phyloP scores from a whole-genome alignment of 2,888 invertebrate genomes.

The Scaptodrosophila latifasciaeformis region DNA sequence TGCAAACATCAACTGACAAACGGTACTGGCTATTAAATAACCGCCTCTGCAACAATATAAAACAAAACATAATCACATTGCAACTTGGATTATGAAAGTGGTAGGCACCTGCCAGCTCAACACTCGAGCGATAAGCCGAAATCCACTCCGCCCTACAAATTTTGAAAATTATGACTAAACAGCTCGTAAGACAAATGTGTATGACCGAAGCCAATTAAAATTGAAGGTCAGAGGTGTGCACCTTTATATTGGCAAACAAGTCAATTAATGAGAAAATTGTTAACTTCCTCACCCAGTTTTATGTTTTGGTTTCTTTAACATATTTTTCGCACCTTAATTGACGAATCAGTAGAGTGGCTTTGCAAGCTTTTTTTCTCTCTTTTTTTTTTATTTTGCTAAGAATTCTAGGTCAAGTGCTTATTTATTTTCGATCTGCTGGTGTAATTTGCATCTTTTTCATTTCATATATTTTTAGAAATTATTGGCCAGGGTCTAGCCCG shows the following conservation, averaged over 20 bases:
- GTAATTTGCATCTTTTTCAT: slow-evolving; percentile 49
- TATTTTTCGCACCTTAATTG: slow-evolving; percentile 47
- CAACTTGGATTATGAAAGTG: slow-evolving; percentile 26
- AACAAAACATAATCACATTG: no score
- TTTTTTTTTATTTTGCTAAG: slow-evolving; percentile 30
- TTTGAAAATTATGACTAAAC: slow-evolving; percentile 41
- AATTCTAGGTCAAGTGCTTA: slow-evolving; percentile 50
- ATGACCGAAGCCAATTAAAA: slow-evolving; percentile 54
- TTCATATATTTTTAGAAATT: slow-evolving; percentile 2
- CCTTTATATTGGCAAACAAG: background rate
- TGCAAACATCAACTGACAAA: no score
- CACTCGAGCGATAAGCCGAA: slow-evolving; percentile 34
- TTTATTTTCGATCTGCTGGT: slow-evolving; percentile 22
- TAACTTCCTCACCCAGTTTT: slow-evolving; percentile 51
- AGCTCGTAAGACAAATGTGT: slow-evolving; percentile 42
- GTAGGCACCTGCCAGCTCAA: slow-evolving; percentile 22
- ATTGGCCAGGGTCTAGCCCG: slow-evolving; percentile 32
- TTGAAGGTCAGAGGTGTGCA: slow-evolving; percentile 51
- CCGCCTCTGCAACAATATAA: slow-evolving; percentile 7
- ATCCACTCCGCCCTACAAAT: slow-evolving; percentile 28
- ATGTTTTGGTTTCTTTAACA: no score
- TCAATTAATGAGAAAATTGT: slow-evolving; percentile 31
- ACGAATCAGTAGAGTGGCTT: background rate
- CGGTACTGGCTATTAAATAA: slow-evolving; percentile 48
- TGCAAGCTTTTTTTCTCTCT: no score